Evolutionary conservation across 2,113 vertebrate genomes (phyloP).

Genomic region (Triplophysa rosa): DNA sequence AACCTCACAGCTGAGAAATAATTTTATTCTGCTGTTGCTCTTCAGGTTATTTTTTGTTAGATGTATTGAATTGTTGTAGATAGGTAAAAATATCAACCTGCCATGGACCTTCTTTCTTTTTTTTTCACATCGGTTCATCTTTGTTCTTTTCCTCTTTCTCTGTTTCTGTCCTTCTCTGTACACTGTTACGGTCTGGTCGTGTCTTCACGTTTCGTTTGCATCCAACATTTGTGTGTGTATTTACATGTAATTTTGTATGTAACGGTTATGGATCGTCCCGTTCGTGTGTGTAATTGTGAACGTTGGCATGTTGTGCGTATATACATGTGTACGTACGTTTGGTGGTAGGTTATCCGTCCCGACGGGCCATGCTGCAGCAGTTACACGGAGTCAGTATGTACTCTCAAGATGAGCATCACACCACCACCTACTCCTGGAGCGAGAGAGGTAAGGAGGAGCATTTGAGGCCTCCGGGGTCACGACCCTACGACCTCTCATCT

Average conservation of each 20-base stretch:
- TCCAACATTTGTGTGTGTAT: constrained; percentile 59
- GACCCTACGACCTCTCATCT: background rate
- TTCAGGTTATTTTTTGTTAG: background rate
- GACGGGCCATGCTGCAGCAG: constrained; percentile 86
- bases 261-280: background rate
- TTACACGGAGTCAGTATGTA: constrained; percentile 84
- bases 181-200: constrained; percentile 27
- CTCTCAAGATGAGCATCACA: constrained; percentile 80
- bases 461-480: background rate
- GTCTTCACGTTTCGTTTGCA: constrained; percentile 39
- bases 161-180: constrained; percentile 63
- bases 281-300: constrained; percentile 28
- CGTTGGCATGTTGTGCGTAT: constrained; percentile 10
- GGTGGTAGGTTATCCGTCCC: constrained; percentile 80
- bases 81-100: background rate
- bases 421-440: constrained; percentile 71
- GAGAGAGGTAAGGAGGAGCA: constrained; percentile 79
- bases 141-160: constrained; percentile 62
- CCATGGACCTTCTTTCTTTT: constrained; percentile 7
- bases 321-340: constrained; percentile 51
- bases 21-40: background rate
- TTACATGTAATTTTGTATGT: constrained; percentile 37
- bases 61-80: background rate
- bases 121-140: constrained; percentile 56
- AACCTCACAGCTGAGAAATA: background rate